Evolutionary conservation across 2,888 invertebrate genomes (phyloP).

Genomic region (Merodon equestris): DNA sequence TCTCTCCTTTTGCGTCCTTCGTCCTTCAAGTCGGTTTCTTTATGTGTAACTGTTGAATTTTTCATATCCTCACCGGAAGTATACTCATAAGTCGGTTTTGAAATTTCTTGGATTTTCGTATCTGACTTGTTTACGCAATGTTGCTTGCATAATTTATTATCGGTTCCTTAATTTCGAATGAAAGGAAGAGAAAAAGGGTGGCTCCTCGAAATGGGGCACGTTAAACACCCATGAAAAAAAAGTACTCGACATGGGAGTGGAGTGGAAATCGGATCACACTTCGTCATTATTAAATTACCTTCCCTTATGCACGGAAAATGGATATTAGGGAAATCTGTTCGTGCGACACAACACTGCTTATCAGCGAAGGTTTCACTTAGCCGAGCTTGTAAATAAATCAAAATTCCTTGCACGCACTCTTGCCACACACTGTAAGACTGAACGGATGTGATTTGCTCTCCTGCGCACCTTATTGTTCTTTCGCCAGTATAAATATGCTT

Average conservation of each 20-base stretch:
- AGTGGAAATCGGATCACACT: background rate
- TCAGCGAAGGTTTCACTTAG: background rate
- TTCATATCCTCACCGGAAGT: constrained; percentile 19
- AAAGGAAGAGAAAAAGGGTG: background rate
- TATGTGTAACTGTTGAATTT: constrained; percentile 16
- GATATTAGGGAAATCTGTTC: too few relatives aligned
- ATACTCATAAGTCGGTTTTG: constrained; percentile 5
- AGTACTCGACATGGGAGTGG: background rate
- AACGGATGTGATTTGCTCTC: too few relatives aligned
- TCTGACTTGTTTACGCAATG: constrained; percentile 17
- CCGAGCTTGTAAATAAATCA: background rate
- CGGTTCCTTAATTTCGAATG: background rate
- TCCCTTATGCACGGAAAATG: too few relatives aligned
- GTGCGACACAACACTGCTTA: too few relatives aligned
- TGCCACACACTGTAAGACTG: background rate
- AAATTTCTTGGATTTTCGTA: background rate
- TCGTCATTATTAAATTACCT: background rate
- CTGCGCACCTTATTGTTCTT: background rate
- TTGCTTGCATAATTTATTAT: constrained; percentile 26
- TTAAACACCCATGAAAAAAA: background rate
- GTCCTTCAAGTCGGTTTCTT: too few relatives aligned
- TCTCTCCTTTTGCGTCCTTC: too few relatives aligned
- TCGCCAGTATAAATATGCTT: background rate
- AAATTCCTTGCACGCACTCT: constrained; percentile 18
- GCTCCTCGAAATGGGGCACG: background rate